Evolutionary conservation across 1,140 invertebrate genomes (phyloP).

Genomic region (Bombus haemorrhoidalis): DNA sequence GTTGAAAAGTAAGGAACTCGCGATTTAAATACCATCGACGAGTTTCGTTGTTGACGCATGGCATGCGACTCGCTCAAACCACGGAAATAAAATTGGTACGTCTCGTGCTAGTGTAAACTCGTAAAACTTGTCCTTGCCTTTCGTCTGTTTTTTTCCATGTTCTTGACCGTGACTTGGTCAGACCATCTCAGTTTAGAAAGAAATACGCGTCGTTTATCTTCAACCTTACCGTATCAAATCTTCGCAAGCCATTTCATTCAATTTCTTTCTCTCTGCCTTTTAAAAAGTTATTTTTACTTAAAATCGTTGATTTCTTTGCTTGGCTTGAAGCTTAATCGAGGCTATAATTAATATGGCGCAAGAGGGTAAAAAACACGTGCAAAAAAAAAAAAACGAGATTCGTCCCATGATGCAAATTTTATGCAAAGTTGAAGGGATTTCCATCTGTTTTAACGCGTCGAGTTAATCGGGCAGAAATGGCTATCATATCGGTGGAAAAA

Average conservation of each 20-base stretch:
- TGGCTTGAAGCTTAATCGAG: not conserved
- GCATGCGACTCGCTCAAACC: no score
- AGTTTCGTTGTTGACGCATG: not conserved
- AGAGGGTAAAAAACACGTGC: not conserved
- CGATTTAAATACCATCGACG: not conserved
- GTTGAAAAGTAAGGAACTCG: not conserved
- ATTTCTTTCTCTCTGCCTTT: not conserved
- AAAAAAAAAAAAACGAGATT: not conserved
- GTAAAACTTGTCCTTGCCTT: slow-evolving; percentile 15
- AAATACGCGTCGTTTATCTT: no score
- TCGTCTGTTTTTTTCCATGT: not conserved
- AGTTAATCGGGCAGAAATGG: not conserved
- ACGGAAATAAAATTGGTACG: not conserved
- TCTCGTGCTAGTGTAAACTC: not conserved
- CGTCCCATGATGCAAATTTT: not conserved
- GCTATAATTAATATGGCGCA: not conserved
- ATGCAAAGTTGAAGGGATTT: not conserved
- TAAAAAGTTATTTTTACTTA: not conserved
- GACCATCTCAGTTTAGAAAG: not conserved
- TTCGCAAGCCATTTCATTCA: not conserved
- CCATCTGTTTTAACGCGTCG: not conserved
- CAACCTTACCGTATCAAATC: not conserved
- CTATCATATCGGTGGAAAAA: not conserved
- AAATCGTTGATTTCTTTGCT: not conserved
- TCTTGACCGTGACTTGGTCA: not conserved